These are phyloP conservation scores for Orientallactaga bullata DNA, from an alignment of 2,113 vertebrate genomes.

Conservation along the genomic window DNA sequence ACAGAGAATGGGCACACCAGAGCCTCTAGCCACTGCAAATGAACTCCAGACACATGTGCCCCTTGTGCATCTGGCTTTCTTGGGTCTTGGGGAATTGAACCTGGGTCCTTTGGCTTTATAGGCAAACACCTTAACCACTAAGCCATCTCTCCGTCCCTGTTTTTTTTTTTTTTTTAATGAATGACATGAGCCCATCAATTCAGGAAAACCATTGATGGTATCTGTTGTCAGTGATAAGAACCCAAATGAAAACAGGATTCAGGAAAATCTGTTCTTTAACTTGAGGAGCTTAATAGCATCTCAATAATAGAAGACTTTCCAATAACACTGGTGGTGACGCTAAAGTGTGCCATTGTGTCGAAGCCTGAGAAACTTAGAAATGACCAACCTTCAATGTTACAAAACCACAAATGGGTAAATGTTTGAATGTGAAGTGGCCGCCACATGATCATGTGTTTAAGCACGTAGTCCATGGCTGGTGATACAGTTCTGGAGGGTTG, in stretches of 20 bases:
- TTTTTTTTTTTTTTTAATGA: background rate
- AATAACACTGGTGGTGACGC: background rate
- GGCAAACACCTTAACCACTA: too few species aligned
- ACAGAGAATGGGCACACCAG: too few species aligned
- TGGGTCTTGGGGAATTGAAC: too few species aligned
- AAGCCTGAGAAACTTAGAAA: constrained; percentile 14
- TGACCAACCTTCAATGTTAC: background rate
- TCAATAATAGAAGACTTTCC: background rate
- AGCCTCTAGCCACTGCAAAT: too few species aligned
- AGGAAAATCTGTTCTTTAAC: background rate
- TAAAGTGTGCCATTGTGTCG: background rate
- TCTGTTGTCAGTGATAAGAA: background rate
- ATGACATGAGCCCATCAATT: background rate
- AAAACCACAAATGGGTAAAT: background rate
- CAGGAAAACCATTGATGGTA: background rate
- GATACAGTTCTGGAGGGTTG: background rate
- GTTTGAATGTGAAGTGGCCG: background rate
- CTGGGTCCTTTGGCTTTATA: too few species aligned
- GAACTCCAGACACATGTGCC: too few species aligned
- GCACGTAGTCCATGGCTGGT: background rate
- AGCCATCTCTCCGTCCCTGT: too few species aligned
- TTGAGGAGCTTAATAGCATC: background rate
- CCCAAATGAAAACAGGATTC: background rate
- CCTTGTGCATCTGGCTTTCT: too few species aligned
- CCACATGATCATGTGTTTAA: background rate